Evolutionary conservation across 2,888 invertebrate genomes (phyloP).

Genomic region (Tanytarsus gracilentus): DNA sequence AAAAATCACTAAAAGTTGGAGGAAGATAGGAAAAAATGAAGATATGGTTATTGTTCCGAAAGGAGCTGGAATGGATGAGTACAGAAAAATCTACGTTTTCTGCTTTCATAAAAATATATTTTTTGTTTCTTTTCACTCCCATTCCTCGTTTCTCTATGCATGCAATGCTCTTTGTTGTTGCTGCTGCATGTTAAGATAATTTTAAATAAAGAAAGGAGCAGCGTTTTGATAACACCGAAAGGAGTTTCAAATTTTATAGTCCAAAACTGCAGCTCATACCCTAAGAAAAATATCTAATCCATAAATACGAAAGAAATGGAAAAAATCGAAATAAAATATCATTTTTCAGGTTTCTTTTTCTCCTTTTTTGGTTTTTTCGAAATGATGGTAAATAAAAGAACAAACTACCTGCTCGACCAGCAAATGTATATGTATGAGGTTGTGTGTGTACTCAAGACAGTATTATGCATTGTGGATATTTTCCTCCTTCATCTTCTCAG

Average conservation of each 20-base stretch:
- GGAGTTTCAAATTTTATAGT: too few species aligned
- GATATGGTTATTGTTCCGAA: neutral
- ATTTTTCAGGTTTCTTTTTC: conserved; percentile 20
- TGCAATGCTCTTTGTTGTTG: too few species aligned
- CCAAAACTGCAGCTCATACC: too few species aligned
- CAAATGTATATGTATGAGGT: too few species aligned
- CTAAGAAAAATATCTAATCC: neutral
- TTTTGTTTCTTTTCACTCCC: too few species aligned
- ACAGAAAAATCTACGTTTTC: neutral
- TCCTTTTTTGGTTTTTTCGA: neutral
- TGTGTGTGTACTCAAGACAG: too few species aligned
- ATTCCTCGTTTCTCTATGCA: too few species aligned
- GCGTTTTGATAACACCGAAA: too few species aligned
- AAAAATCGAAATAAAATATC: conserved; percentile 15
- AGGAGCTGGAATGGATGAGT: neutral
- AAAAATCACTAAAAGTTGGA: too few species aligned
- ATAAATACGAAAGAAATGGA: neutral
- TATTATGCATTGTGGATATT: conserved; percentile 27
- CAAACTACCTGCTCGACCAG: conserved; percentile 22
- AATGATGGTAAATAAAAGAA: neutral
- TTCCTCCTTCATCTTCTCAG: conserved; percentile 13
- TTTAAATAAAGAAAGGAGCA: too few species aligned
- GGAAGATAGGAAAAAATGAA: too few species aligned
- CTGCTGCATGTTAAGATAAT: too few species aligned
- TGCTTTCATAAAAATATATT: neutral